Base-by-base conservation (phyloP, 2,797 vertebrate genomes). In the Sebastes iracundus region DNA sequence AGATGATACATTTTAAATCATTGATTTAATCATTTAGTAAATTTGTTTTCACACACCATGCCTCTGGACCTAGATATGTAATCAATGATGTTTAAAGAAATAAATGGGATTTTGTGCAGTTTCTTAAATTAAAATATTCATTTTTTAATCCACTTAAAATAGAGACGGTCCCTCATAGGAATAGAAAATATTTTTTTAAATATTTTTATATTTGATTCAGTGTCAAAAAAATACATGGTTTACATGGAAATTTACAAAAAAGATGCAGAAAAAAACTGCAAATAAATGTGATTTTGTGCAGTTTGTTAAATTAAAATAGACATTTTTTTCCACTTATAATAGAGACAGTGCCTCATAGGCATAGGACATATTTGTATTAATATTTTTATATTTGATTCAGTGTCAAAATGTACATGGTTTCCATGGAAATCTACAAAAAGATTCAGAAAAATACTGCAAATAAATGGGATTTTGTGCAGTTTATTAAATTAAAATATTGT, bases 151-250 rank as follows among this genome's bases (percentile, higher is more conserved):
- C 14, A 16, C 42, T 46, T 46, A 46, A 1, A 46, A 46, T 46
- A 18, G 42, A 46, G 14, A 1, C 0, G 14, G 2, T 0, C 38
- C 1, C 38, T 16, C 14, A 16, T 46, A 0, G 42, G 42, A 16
- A 46, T 46, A 46, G 42, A 46, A 46, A 46, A 16, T 18, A 46
- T 16, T 0, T 18, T 46, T 46, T 0, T 0, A 18, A 46, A 46
- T 16, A 14, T 42, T 42, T 35, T 46, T 46, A 46, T 46, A 18
- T 46, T 7, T 16, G 14, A 3, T 46, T 46, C 42, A 42, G 38
- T 42, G 14, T 42, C 13, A 16, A 42, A 42, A 0, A 46, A 16
- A 14, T 46, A 46, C 14, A 46, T 16, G 38, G 38, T 46, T 46
- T 46, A 46, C 38, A 46, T 0, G 38, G 38, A 1, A 46, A 16